Evolutionary conservation across 2,888 invertebrate species (phyloP).

Genomic region (Quadroppia sp.): DNA sequence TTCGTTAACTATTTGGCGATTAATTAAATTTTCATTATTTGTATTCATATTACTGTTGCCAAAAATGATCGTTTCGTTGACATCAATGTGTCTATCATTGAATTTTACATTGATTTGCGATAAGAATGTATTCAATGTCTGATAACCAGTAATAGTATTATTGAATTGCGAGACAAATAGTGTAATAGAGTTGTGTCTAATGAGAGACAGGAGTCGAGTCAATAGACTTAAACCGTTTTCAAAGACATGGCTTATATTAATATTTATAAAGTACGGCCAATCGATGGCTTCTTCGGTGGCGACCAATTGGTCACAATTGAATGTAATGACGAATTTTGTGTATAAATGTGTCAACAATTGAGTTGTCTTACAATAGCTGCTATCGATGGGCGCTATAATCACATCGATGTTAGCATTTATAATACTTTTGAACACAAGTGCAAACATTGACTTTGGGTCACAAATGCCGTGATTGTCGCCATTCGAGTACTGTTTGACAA

Average conservation of each 20-base stretch:
- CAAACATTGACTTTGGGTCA: neutral
- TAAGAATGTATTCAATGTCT: neutral
- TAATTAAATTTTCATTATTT: neutral
- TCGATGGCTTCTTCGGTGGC: neutral
- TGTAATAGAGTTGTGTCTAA: no score
- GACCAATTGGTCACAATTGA: neutral
- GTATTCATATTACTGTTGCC: no score
- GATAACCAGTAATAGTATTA: neutral
- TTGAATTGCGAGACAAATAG: neutral
- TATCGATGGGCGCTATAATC: neutral
- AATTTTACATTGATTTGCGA: neutral
- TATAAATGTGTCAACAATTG: neutral
- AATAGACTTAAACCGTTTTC: neutral
- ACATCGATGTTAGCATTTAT: neutral
- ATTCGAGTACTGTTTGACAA: neutral
- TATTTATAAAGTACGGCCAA: neutral
- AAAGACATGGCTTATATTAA: neutral
- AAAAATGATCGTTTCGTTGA: neutral
- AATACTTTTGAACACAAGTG: neutral
- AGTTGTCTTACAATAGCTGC: neutral
- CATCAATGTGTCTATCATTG: neutral
- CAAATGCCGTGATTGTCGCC: neutral
- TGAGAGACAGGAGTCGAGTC: no score
- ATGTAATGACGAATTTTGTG: neutral
- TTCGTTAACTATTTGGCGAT: neutral